Conservation (phyloP, 2,888 invertebrate genomes). For the Epinotia nisella region DNA sequence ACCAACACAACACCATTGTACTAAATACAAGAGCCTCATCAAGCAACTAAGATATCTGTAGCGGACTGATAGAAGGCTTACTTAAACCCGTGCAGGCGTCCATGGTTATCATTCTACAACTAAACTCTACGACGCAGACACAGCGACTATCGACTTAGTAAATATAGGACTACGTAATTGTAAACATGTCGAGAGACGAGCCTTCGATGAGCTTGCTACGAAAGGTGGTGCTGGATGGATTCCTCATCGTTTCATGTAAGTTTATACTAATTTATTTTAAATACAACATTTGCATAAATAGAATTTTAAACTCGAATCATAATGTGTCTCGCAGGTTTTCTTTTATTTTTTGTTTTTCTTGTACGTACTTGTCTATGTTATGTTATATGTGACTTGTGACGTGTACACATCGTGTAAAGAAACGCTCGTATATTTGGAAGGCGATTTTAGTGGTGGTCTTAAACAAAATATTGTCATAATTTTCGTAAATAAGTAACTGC, state of each 20-base stretch:
- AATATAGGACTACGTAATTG: background rate
- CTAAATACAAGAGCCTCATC: slow-evolving; percentile 5
- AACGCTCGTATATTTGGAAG: too few species aligned
- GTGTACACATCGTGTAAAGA: too few species aligned
- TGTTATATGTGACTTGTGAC: too few species aligned
- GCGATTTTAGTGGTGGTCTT: too few species aligned
- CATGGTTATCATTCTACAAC: slow-evolving; percentile 8
- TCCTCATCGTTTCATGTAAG: slow-evolving; percentile 68
- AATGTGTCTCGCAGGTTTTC: too few species aligned
- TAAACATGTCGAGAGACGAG: slow-evolving; percentile 59
- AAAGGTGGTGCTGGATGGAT: slow-evolving; percentile 69
- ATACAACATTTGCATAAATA: too few species aligned
- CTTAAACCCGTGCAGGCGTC: slow-evolving; percentile 6
- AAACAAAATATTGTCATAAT: too few species aligned
- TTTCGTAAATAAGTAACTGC: too few species aligned
- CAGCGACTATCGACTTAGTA: slow-evolving; percentile 7
- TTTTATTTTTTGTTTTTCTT: too few species aligned
- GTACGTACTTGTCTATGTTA: too few species aligned
- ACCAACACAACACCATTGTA: background rate
- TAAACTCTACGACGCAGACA: background rate
- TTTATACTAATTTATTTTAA: slow-evolving; percentile 43
- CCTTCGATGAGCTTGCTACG: slow-evolving; percentile 60
- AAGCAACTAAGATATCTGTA: slow-evolving; percentile 19
- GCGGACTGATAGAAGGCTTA: slow-evolving; percentile 12
- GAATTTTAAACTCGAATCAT: too few species aligned